phyloP scores from a whole-genome alignment of 2,113 vertebrate species.

The Prunella fulvescens region DNA sequence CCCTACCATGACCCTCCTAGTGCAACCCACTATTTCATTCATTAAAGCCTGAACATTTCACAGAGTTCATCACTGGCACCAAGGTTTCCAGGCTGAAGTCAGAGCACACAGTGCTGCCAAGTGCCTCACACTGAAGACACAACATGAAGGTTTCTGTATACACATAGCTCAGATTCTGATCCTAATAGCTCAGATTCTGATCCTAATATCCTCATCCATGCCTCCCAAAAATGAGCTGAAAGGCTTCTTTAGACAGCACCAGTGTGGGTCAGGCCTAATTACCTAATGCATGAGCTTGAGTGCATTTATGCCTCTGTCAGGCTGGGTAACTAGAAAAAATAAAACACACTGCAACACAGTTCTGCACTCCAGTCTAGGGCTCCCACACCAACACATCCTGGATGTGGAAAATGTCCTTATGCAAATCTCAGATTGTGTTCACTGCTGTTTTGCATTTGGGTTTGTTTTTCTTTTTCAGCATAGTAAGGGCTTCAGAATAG shows the following conservation, averaged over 20 bases:
- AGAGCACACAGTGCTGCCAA: background rate
- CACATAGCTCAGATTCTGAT: background rate
- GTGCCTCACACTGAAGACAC: background rate
- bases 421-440: background rate
- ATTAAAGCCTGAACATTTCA: background rate
- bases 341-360: background rate
- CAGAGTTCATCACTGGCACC: no score
- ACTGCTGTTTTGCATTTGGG: background rate
- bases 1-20: background rate
- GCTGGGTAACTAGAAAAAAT: background rate
- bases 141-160: background rate
- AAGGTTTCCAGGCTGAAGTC: background rate
- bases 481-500: slow-evolving; percentile 17
- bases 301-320: background rate
- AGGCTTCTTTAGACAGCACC: background rate
- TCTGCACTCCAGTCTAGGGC: background rate
- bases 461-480: background rate
- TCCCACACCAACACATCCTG: background rate
- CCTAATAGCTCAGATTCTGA: background rate
- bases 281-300: background rate
- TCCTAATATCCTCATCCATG: background rate
- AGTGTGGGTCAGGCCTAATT: background rate
- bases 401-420: background rate
- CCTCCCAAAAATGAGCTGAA: background rate
- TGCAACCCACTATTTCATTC: background rate